Evolutionary conservation across 2,113 vertebrate species (phyloP).

Genomic region (Barnardius zonarius): DNA sequence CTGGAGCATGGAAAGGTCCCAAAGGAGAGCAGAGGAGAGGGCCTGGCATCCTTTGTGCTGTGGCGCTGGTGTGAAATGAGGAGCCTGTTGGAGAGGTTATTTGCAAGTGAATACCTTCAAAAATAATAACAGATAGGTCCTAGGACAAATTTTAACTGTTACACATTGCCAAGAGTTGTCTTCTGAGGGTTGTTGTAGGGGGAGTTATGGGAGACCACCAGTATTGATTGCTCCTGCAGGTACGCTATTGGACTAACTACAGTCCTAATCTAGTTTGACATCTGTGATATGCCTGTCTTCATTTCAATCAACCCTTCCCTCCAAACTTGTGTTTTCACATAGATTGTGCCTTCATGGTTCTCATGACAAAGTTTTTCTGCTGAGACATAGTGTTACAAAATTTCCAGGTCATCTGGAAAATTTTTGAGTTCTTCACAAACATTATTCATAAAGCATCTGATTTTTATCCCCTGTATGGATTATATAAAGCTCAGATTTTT

Average conservation of each 20-base stretch:
- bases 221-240: not conserved
- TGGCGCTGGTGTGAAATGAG: rapidly evolving
- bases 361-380: not conserved
- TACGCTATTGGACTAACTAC: not conserved
- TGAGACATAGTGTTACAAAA: not conserved
- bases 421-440: not conserved
- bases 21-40: not conserved
- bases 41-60: not conserved
- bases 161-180: not conserved
- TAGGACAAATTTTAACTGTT: not conserved
- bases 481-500: not conserved
- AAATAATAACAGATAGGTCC: not conserved
- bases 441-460: not conserved
- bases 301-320: not conserved
- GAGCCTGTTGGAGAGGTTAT: not conserved
- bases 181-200: not conserved
- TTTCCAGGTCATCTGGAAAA: not conserved
- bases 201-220: not conserved
- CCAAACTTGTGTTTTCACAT: not conserved
- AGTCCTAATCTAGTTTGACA: not conserved
- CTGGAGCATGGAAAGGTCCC: no score
- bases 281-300: not conserved
- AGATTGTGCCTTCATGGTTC: not conserved
- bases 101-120: not conserved
- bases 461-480: not conserved